These are phyloP conservation scores for Pogonophryne albipinna DNA, from an alignment of 2,797 vertebrate species.

Conservation along the genomic window DNA sequence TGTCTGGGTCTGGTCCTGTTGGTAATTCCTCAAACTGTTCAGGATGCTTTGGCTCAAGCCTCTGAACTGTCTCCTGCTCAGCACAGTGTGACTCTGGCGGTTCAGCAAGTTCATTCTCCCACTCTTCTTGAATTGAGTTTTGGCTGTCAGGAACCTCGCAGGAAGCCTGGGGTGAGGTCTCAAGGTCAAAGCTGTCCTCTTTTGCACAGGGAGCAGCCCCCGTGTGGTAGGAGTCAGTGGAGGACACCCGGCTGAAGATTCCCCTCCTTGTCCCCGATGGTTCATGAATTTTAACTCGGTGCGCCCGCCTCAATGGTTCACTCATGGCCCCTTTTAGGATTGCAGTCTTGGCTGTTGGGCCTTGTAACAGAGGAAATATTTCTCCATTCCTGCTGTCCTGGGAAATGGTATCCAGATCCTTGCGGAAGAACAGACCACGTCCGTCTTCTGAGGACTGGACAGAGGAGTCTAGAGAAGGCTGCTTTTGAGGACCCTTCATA, in stretches of 20 bases:
- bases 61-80: constrained; percentile 43
- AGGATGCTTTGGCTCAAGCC: constrained; percentile 34
- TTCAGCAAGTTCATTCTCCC: constrained; percentile 50
- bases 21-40: constrained; percentile 43
- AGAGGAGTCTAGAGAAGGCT: constrained; percentile 91
- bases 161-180: constrained; percentile 66
- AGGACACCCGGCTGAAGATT: constrained; percentile 85
- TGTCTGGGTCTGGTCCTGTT: constrained; percentile 32
- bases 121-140: constrained; percentile 57
- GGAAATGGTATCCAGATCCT: constrained; percentile 84
- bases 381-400: constrained; percentile 87
- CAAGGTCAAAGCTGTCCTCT: constrained; percentile 85
- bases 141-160: constrained; percentile 78
- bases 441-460: constrained; percentile 83
- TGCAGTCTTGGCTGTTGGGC: constrained; percentile 74
- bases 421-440: constrained; percentile 85
- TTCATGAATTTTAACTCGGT: constrained; percentile 87
- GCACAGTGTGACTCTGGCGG: constrained; percentile 32
- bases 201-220: constrained; percentile 86
- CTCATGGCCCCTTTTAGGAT: constrained; percentile 85
- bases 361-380: constrained; percentile 53
- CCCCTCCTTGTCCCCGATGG: constrained; percentile 79
- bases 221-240: constrained; percentile 86
- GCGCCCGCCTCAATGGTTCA: constrained; percentile 87
- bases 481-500: constrained; percentile 81